Evolutionary conservation across 2,888 invertebrate species (phyloP), one percentile per base, ranked within the genome.

Genomic region (Chorisops tibialis): DNA sequence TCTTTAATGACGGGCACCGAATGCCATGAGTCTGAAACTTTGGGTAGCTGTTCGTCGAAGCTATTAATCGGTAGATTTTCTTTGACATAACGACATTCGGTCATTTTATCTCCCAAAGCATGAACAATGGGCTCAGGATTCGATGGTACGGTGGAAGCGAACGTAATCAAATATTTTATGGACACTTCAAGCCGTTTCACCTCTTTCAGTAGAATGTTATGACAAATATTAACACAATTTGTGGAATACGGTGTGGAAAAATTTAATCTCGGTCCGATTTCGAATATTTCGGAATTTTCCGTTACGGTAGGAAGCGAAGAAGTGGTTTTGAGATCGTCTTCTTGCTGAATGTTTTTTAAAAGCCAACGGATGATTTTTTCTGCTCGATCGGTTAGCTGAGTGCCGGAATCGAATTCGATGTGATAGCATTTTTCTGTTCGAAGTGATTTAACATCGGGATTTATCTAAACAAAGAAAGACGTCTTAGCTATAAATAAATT

Each of bases 221-320:
- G 86, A 74, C 94, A 96, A 69, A 97, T 96, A 58, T 96, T 94
- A 1, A 97, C 91, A 24, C 95, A 93, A 79, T 98, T 98, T 68
- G 95, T 96, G 1, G 96, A 96, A 75, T 93, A 93, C 0, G 98
- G 89, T 39, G 97, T 97, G 14, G 94, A 95, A 76, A 96, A 96
- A 78, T 95, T 94, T 69, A 95, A 87, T 69, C 95, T 87, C 37
- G 96, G 96, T 22, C 96, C 96, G 74, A 94, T 90, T 83, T 96
- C 96, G 70, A 96, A 83, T 5, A 93, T 67, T 11, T 81, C 66
- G 24, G 66, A 48, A 1, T 63, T 59, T 19, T 79, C 74, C 47
- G 73, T 71, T 24, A 78, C 70, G 66, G 75, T 71, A 56, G 79
- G 79, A 66, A 85, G 81, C 12, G 77, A 73, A 37, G 84, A 81